Evolutionary conservation across 1,140 invertebrate species (phyloP), one percentile per base, ranked within the genome.

Genomic region (Zaprionus ghesquierei): DNA sequence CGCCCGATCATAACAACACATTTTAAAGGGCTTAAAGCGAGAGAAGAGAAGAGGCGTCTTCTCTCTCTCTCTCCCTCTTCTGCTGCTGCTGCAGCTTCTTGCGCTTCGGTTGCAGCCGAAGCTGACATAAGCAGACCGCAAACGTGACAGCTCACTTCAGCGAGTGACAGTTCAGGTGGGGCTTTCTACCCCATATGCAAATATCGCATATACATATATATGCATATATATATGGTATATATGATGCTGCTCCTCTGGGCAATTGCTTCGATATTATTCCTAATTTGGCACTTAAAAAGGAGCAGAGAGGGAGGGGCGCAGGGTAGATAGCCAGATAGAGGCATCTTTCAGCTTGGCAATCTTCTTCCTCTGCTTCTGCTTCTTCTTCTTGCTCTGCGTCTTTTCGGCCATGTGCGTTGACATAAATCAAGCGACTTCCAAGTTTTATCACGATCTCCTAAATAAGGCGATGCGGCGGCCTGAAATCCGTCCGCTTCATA

Each of bases 391-490:
- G 29, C n/a, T n/a, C n/a, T n/a, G n/a, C n/a, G n/a, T 49, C 58
- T 68, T 72, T 61, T 41, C n/a, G 41, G 44, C 38, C 61, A 54
- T 76, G 69, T 85, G 80, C 84, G 85, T 89, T 89, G 90, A 90
- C 90, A 91, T 91, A 91, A 91, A 91, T 91, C 90, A 91, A 90
- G 90, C 81, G 90, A 91, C 90, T 91, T 91, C 90, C 84, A 90
- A 91, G 75, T 91, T 90, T 91, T 91, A 91, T 91, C 90, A 91
- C 90, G 90, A 91, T 91, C 90, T 91, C 84, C 79, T 91, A 91
- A 91, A 91, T 91, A 91, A 91, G 90, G 86, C 84, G 84, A 87
- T 64, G 81, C 82, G 64, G 81, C 82, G 64, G 72, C 74, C 81
- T 70, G 76, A 84, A 87, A 89, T 86, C 79, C 84, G 79, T 86